Evolutionary conservation across 2,113 vertebrate genomes (phyloP), one percentile per base, ranked within the genome.

Genomic region (Potamarius usumacintae): DNA sequence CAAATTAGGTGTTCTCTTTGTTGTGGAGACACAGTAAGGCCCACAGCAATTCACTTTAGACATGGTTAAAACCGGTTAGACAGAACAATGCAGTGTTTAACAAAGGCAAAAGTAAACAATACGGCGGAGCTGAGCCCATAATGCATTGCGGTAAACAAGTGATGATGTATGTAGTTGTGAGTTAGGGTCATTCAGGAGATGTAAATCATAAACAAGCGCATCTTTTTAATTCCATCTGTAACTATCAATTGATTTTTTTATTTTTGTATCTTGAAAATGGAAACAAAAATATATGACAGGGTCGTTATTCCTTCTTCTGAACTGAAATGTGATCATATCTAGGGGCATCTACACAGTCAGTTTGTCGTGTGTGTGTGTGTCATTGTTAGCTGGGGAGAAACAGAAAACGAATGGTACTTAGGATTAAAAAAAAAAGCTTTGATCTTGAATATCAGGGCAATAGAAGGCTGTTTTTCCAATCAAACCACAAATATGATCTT

Each of bases 301-400:
- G 11, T 77, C 22, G 1, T 52, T 76, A 76, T 5, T 25, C 74
- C 58, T 57, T 60, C 9, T 12, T 60, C 5, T 11, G 27, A 30
- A 53, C 25, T 79, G 53, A 86, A 63, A 80, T 65, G 20, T 82
- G 60, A 63, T 67, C 82, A 89, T 85, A 81, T 88, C 62, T 55
- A 7, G 57, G 69, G 3, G 74, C 58, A 81, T n/a, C 27, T 20
- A 27, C 60, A 27, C n/a, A 83, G 48, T 77, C 34, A 84, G 4
- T 83, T 83, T 52, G 7, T 25, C 4, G 58, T n/a, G 81, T 86
- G 77, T 82, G 77, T 82, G 69, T 83, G 67, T 76, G 18, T 48
- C 7, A 17, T 10, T 84, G 58, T 34, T 60, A 30, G 65, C 58
- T 78, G 11, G 18, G 30, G 72, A 17, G 62, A 65, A 55, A n/a